Conservation (phyloP, 1,140 invertebrate genomes). For the Schlechtendalia chinensis region DNA sequence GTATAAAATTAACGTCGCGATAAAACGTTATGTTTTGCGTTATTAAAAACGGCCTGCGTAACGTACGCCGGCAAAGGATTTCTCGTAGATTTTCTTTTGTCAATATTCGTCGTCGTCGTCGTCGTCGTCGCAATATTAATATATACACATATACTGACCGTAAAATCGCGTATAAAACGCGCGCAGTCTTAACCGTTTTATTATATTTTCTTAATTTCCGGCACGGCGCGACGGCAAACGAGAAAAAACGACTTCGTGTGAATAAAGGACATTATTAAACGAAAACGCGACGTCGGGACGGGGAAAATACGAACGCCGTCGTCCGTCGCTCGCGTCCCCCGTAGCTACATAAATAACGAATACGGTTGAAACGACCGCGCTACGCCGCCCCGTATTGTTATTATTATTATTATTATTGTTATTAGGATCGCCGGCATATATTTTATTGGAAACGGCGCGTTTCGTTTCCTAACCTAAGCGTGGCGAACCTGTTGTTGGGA, state of each 20-base stretch:
- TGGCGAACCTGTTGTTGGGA: too few species aligned
- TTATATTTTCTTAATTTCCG: conserved; percentile 19
- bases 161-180: background rate
- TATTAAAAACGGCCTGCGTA: background rate
- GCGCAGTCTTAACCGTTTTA: background rate
- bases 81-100: background rate
- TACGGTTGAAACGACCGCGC: too few species aligned
- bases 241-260: conserved; percentile 6
- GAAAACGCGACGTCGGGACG: background rate
- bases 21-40: background rate
- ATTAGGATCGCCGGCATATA: too few species aligned
- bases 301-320: background rate
- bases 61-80: background rate
- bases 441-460: too few species aligned
- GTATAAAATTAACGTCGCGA: background rate
- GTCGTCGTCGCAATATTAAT: too few species aligned
- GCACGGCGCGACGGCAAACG: background rate
- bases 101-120: too few species aligned
- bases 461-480: too few species aligned
- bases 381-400: too few species aligned
- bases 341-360: too few species aligned
- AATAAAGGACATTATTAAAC: conserved; percentile 15
- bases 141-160: background rate
- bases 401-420: too few species aligned
- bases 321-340: too few species aligned